Base-by-base conservation (phyloP, 2,113 vertebrate species). In the Hypocryptadius cinnamomeus region DNA sequence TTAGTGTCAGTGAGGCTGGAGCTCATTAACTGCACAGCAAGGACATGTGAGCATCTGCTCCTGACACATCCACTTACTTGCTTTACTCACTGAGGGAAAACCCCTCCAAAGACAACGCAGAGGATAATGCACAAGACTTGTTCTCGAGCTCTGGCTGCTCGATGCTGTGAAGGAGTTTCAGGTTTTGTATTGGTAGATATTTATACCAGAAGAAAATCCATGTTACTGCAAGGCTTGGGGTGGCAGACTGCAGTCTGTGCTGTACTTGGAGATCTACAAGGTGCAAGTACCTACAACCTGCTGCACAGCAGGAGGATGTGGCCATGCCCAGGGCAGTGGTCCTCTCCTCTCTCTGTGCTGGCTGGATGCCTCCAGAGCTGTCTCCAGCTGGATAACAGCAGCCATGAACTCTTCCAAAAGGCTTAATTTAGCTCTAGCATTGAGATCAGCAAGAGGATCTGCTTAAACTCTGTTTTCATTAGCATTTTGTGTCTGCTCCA, bases 371-470 rank as follows among this genome's bases (percentile, higher is more conserved):
- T 65, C 48, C 4, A 2, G 12, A 13, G 54, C 31, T 68, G 44
- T 40, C 71, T 90, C 82, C 92, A 95, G 11, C 57, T 83, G 71
- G 53, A 44, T 50, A n/a, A 77, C 50, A 37, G 33, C 64, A 91
- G 71, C 15, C 68, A 21, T 3, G 4, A 80, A 47, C 76, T 66
- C 71, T 72, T 94, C 90, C 82, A 87, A 53, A 80, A 23, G 24
- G 63, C 72, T 89, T 91, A 72, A 82, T 70, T 94, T 92, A 91
- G 90, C 87, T 79, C 66, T 5, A 85, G 66, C 57, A 42, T 4
- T 71, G 80, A 71, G 63, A 82, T 44, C 66, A 81, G 53, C 48
- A 59, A 30, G 66, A 61, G 61, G 31, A 69, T 89, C 86, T 86
- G 87, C 39, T 65, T 85, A 47, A 87, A 87, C 39, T 92, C 84